phyloP scores from a whole-genome alignment of 1,140 invertebrate species.

The Drosophila setifemur region DNA sequence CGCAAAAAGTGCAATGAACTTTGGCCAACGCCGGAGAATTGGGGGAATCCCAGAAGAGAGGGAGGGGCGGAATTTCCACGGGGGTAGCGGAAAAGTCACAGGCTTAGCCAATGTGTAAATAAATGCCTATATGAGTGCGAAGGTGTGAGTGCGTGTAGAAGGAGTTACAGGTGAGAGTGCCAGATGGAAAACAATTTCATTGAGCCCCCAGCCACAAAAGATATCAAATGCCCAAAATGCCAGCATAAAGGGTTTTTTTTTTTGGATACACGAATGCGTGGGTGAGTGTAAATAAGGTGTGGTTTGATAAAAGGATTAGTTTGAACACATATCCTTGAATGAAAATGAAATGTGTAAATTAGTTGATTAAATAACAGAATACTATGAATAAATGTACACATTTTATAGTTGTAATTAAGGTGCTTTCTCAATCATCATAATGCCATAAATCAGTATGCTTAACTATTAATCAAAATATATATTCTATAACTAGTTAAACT shows the following conservation, averaged over 20 bases:
- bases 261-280: background rate
- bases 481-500: background rate
- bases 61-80: background rate
- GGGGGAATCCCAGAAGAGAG: slow-evolving; percentile 21
- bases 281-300: too few relatives aligned
- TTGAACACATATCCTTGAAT: too few relatives aligned
- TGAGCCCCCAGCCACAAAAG: slow-evolving; percentile 51
- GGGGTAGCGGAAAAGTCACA: slow-evolving; percentile 37
- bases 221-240: slow-evolving; percentile 64
- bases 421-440: too few relatives aligned
- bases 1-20: slow-evolving; percentile 78
- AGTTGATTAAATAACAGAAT: too few relatives aligned
- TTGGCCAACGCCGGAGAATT: slow-evolving; percentile 48
- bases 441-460: too few relatives aligned
- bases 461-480: too few relatives aligned
- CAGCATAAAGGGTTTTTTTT: background rate
- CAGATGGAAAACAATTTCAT: slow-evolving; percentile 38
- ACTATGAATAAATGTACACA: too few relatives aligned
- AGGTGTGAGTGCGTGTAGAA: background rate
- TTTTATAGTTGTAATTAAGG: too few relatives aligned
- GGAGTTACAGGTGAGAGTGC: slow-evolving; percentile 33
- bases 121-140: slow-evolving; percentile 25
- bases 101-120: slow-evolving; percentile 45
- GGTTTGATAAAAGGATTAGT: too few relatives aligned
- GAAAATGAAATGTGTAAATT: too few relatives aligned